Evolutionary conservation across 2,888 invertebrate species (phyloP).

Genomic region (Melipona bicolor): DNA sequence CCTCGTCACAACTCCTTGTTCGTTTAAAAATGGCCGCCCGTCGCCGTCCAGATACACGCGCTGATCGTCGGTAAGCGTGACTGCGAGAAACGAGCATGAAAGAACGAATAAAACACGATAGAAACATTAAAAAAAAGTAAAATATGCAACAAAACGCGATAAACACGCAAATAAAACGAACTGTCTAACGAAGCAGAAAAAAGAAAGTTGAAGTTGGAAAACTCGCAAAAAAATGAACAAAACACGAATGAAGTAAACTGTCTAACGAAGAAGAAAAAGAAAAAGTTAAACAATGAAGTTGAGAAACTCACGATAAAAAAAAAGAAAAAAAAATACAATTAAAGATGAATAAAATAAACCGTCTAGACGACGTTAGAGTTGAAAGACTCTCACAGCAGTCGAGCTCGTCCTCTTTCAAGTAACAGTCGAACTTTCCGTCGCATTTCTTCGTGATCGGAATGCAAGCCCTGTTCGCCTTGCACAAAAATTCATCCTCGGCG

Average conservation of each 20-base stretch:
- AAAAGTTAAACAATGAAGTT: neutral
- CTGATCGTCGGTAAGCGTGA: conserved; percentile 88
- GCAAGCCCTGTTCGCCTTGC: conserved; percentile 88
- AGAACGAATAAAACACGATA: neutral
- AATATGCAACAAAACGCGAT: neutral
- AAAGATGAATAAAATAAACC: too few species aligned
- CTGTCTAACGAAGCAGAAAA: too few species aligned
- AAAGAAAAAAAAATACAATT: neutral
- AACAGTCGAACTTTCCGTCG: conserved; percentile 88
- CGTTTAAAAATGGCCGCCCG: conserved; percentile 86
- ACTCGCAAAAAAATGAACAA: neutral
- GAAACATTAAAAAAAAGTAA: neutral
- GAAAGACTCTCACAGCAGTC: conserved; percentile 88
- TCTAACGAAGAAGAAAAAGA: neutral
- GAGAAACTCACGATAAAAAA: neutral
- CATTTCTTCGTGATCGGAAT: conserved; percentile 87
- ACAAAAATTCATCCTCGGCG: conserved; percentile 86
- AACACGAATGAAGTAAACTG: neutral
- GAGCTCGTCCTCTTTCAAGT: conserved; percentile 90
- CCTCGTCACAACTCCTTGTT: conserved; percentile 88
- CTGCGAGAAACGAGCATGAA: conserved; percentile 84
- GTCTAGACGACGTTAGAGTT: too few species aligned
- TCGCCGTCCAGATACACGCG: conserved; percentile 87
- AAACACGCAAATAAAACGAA: too few species aligned
- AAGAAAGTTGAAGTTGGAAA: too few species aligned